Evolutionary conservation across 2,797 vertebrate species (phyloP), one percentile per base, ranked within the genome.

Genomic region (Hypotaenidia philippensis): DNA sequence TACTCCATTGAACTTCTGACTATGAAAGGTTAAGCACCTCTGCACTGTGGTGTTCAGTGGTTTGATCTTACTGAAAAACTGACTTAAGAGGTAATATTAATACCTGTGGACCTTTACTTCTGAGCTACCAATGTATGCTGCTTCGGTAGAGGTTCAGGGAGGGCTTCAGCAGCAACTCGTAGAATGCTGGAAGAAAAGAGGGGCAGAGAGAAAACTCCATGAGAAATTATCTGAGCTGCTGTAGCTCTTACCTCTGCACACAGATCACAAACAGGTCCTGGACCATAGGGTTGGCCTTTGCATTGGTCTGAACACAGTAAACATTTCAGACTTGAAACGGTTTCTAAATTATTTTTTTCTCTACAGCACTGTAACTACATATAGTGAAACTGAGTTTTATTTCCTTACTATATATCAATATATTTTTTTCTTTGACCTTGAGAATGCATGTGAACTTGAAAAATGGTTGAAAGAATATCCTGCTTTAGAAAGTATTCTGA

Each of bases 261-360:
- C 50, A 44, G 50, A 57, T 76, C 56, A 64, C 53, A 90, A 59
- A 8, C 52, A 89, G 50, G 83, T 85, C 77, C 85, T 93, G 88
- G 60, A 87, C 89, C 83, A 66, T 44, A 93, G 89, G 65, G 79
- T 88, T 94, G 75, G 89, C 75, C 82, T 91, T 76, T 96, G 53
- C 44, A 31, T 86, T 95, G 89, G 57, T 95, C 60, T 92, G 90
- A 97, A 91, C 82, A 31, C 31, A 66, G 34, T 78, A 86, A 94
- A 64, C 66, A 65, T 91, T 93, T 97, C 91, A 96, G 86, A 92
- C 81, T 96, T 91, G 76, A 96, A 96, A 95, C 93, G 71, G 29
- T 81, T 94, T 40, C 95, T 94, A 88, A 91, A 94, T 94, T 96
- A 87, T 96, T 97, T 96, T 41, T 97, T 93, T 79, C 89, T 90